Conservation (phyloP, 2,113 vertebrate genomes). For the Pitta sordida region DNA sequence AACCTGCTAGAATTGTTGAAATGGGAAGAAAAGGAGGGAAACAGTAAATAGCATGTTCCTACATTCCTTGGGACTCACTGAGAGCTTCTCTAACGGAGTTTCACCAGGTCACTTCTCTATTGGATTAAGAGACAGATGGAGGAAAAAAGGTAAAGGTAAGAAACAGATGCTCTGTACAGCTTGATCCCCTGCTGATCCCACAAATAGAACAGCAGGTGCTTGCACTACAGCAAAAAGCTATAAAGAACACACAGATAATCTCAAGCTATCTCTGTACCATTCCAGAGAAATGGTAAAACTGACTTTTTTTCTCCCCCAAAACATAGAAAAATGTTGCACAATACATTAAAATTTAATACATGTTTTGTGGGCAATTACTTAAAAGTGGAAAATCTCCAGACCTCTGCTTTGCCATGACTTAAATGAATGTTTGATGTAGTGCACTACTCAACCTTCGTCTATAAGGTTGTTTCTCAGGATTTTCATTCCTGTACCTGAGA, state of each 20-base stretch:
- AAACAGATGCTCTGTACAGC: background rate
- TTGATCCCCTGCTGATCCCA: background rate
- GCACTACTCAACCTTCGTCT: background rate
- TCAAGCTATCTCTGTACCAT: background rate
- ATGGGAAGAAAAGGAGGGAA: background rate
- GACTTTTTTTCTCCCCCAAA: background rate
- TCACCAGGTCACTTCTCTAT: background rate
- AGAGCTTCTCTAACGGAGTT: background rate
- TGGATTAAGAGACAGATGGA: slow-evolving; percentile 12
- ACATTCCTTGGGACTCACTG: background rate
- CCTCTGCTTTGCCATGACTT: background rate
- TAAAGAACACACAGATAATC: background rate
- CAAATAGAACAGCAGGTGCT: background rate
- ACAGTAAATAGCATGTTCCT: background rate
- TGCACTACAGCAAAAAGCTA: background rate
- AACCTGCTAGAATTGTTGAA: background rate
- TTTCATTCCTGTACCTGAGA: background rate
- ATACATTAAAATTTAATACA: background rate
- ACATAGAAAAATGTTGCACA: background rate
- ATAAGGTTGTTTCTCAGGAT: background rate
- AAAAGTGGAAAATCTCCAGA: background rate
- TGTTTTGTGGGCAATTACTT: background rate
- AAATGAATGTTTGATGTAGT: background rate
- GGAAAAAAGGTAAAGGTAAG: background rate
- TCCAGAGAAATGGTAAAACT: background rate